Evolutionary conservation across 1,140 invertebrate species (phyloP).

Genomic region (Planococcus citri): DNA sequence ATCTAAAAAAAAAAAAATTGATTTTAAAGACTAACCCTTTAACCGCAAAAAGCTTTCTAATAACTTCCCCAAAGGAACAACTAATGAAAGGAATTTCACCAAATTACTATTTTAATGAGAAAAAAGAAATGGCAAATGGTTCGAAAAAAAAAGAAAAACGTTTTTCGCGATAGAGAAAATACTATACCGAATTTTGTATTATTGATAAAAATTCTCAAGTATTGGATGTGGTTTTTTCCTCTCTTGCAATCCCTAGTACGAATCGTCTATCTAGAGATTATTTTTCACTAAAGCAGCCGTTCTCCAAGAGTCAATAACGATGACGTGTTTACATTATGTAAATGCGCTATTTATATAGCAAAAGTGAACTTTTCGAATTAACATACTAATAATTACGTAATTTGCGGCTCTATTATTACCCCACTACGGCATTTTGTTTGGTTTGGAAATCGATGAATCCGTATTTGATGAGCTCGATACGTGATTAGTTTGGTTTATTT

Average conservation of each 20-base stretch:
- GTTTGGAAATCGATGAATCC: not conserved
- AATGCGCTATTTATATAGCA: not conserved
- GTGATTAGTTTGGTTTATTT: constrained; percentile 3
- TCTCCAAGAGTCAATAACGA: no score
- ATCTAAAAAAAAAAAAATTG: not conserved
- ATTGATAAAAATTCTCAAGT: no score
- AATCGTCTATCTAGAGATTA: no score
- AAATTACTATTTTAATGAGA: not conserved
- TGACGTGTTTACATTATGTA: not conserved
- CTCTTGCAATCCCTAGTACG: no score
- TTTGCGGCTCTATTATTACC: not conserved
- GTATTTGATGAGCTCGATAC: not conserved
- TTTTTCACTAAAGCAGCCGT: no score
- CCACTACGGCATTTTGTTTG: not conserved
- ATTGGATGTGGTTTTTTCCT: no score
- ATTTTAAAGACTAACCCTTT: not conserved
- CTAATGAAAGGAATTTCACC: not conserved
- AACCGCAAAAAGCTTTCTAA: not conserved
- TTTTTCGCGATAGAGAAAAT: no score
- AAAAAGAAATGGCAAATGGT: not conserved
- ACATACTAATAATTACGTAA: not conserved
- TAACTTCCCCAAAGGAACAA: not conserved
- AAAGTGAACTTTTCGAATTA: not conserved
- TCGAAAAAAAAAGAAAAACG: no score
- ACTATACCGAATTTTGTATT: no score